Evolutionary conservation across 2,888 invertebrate genomes (phyloP).

Genomic region (Amiota communis): DNA sequence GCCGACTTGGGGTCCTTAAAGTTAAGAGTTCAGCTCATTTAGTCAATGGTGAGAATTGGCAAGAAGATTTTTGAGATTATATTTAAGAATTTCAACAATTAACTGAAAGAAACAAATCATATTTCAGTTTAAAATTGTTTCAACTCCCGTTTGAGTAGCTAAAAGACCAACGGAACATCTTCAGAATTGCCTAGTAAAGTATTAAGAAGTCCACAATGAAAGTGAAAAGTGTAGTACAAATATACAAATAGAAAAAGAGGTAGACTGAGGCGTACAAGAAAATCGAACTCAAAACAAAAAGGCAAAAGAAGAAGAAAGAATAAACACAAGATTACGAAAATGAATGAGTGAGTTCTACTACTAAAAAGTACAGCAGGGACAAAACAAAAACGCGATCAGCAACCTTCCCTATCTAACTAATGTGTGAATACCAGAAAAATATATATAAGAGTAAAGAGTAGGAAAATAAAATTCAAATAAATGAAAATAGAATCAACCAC

Average conservation of each 20-base stretch:
- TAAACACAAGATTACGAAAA: conserved; percentile 22
- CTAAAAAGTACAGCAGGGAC: conserved; percentile 54
- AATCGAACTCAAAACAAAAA: conserved; percentile 61
- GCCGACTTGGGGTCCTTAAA: background rate
- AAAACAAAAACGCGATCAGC: conserved; percentile 53
- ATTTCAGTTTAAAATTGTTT: background rate
- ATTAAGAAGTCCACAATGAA: conserved; percentile 26
- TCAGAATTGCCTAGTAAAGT: background rate
- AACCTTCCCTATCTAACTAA: background rate
- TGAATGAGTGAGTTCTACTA: conserved; percentile 36
- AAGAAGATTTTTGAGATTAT: background rate
- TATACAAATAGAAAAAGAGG: conserved; percentile 41
- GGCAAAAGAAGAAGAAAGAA: conserved; percentile 47
- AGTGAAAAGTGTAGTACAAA: conserved; percentile 27
- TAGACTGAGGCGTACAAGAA: no score
- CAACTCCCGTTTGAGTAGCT: background rate
- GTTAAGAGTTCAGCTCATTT: conserved; percentile 12
- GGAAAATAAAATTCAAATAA: conserved; percentile 27
- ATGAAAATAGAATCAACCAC: conserved; percentile 18
- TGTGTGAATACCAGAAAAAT: background rate
- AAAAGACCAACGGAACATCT: conserved; percentile 1
- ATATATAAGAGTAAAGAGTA: background rate
- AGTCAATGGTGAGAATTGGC: background rate
- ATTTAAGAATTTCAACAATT: no score
- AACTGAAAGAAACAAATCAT: no score